Base-by-base conservation (phyloP, 2,888 invertebrate species). In the Parelbella ahira region DNA sequence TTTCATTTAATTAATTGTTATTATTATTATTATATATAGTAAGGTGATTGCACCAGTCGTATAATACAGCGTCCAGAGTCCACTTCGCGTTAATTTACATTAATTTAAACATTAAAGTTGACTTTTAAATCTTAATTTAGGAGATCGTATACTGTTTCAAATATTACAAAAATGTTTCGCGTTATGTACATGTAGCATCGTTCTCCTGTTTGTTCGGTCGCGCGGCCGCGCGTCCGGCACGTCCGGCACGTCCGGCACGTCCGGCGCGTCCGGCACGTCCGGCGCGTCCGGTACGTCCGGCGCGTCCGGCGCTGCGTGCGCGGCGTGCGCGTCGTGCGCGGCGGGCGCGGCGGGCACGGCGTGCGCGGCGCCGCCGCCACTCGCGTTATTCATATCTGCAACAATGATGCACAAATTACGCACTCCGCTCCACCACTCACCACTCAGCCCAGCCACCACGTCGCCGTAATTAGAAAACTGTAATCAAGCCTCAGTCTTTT, bases 101-200 rank as follows among this genome's bases (percentile, higher is more conserved):
- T 63, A 78, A 63, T 74, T 81, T 81, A 77, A 86, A 76, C 75
- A 76, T 83, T 86, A 82, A 71, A 77, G 83, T 84, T 87, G 87
- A 86, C 87, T 86, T 86, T n/a, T 82, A 80, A 80, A 81, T 75
- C 86, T 87, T 87, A 87, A 80, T 82, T 82, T 87, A 87, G 87
- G 87, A 87, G 87, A 87, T 87, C 87, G 87, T 87, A 87, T 87
- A 87, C 87, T 78, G 83, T 86, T 87, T 87, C 81, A 86, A 86
- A 83, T 87, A 87, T 87, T 86, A 87, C 86, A 87, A 87, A n/a
- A 87, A 83, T 72, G 78, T 80, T 72, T 78, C 69, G 73, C 68
- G 73, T 70, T 86, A 87, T 87, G 72, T 87, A 87, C 87, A 87
- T 72, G 64, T 76, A 80, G 83, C 82, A 79, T 82, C 73, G 80